These are phyloP conservation scores for Cynaeus angustus DNA, from an alignment of 2,888 invertebrate genomes.

Conservation along the genomic window DNA sequence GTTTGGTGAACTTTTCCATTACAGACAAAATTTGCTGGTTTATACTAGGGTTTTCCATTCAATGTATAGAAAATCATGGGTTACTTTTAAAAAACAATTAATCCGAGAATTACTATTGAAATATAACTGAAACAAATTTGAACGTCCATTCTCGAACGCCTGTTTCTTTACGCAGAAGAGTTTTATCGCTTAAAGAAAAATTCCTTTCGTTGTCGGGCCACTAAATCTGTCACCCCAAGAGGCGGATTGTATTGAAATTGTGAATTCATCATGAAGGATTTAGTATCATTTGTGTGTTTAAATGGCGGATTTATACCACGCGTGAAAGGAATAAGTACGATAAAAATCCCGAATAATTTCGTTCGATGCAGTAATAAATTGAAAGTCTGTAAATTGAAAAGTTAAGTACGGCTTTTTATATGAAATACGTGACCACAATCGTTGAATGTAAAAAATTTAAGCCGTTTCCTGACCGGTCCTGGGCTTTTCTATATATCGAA, in stretches of 20 bases:
- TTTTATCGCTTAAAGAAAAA: conserved; percentile 11
- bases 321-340: conserved; percentile 38
- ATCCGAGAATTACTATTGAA: background rate
- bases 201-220: conserved; percentile 17
- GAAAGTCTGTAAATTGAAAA: conserved; percentile 61
- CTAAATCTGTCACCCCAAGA: conserved; percentile 37
- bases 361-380: conserved; percentile 54
- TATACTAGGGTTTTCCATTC: background rate
- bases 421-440: conserved; percentile 61
- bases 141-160: background rate
- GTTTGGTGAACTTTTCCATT: too few species aligned
- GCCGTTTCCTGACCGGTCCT: conserved; percentile 56
- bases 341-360: conserved; percentile 47
- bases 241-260: conserved; percentile 41
- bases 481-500: conserved; percentile 52
- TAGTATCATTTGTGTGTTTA: conserved; percentile 43
- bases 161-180: conserved; percentile 10
- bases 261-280: conserved; percentile 43
- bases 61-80: background rate
- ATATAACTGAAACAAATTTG: background rate
- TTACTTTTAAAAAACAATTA: background rate
- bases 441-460: conserved; percentile 60
- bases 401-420: conserved; percentile 61
- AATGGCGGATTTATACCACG: conserved; percentile 36
- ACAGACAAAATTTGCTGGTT: too few species aligned